Conservation (phyloP, 2,888 invertebrate species). For the Drosophila anceps region DNA sequence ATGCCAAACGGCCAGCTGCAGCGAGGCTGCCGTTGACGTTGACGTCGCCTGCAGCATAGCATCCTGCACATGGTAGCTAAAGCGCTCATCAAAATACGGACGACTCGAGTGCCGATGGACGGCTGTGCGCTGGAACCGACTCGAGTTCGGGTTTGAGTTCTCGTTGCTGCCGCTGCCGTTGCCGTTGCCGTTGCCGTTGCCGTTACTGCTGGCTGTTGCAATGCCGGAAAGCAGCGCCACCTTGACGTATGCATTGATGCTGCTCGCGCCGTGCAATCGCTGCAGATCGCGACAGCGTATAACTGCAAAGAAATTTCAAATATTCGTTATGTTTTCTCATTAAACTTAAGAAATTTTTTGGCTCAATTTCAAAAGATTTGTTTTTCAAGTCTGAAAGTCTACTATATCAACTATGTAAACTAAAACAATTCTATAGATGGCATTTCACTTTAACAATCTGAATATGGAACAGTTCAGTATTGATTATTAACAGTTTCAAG, state of each 20-base stretch:
- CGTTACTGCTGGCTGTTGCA: conserved; percentile 16
- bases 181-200: conserved; percentile 2
- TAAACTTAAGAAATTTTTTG: neutral
- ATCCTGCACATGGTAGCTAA: conserved; percentile 87
- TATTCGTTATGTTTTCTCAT: neutral
- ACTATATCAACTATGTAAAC: neutral
- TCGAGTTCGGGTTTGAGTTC: conserved; percentile 8
- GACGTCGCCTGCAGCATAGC: conserved; percentile 22
- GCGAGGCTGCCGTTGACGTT: conserved; percentile 74
- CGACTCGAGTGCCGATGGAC: conserved; percentile 92
- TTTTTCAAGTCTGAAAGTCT: neutral
- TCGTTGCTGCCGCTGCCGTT: neutral
- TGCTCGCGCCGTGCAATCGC: conserved; percentile 88
- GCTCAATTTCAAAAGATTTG: neutral
- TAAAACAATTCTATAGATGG: neutral
- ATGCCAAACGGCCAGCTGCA: conserved; percentile 94
- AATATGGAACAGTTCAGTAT: neutral
- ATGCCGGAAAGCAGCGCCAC: conserved; percentile 62
- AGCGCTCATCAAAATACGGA: conserved; percentile 92
- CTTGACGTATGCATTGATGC: conserved; percentile 88
- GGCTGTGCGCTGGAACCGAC: conserved; percentile 90
- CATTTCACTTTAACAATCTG: neutral
- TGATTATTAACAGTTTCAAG: neutral
- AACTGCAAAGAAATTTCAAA: conserved; percentile 86
- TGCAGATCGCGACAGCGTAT: conserved; percentile 91